phyloP scores from a whole-genome alignment of 2,113 vertebrate species.

The Pipra filicauda region DNA sequence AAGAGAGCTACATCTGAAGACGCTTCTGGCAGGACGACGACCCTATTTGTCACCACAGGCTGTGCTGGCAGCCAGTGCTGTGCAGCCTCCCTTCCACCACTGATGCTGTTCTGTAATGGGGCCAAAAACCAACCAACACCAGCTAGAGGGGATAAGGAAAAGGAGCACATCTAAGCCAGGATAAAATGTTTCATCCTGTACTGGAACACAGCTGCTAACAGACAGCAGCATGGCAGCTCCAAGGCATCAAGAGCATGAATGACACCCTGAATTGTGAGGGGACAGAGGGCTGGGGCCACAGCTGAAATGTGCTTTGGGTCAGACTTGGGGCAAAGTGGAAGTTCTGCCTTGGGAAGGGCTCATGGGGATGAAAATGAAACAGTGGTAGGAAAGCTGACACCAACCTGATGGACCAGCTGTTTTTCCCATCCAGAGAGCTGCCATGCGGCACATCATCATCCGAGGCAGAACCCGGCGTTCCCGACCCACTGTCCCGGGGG shows the following conservation, averaged over 20 bases:
- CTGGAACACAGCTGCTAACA: neutral
- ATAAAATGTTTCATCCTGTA: neutral
- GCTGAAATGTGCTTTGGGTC: rapidly evolving
- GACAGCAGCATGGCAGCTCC: neutral
- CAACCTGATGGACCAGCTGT: slow-evolving; percentile 87
- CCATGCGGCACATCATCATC: slow-evolving; percentile 23
- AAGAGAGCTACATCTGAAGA: neutral
- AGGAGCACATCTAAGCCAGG: neutral
- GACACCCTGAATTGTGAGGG: rapidly evolving
- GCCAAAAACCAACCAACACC: neutral
- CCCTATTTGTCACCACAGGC: neutral
- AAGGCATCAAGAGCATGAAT: neutral
- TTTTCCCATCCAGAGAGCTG: neutral
- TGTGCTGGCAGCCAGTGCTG: neutral
- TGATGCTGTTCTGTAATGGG: neutral
- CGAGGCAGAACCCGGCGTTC: neutral
- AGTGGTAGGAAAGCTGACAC: neutral
- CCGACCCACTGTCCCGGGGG: neutral
- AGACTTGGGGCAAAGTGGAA: neutral
- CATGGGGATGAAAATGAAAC: neutral
- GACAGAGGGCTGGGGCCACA: neutral
- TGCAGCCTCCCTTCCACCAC: neutral
- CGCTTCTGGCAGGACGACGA: slow-evolving; percentile 14
- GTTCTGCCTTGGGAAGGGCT: neutral
- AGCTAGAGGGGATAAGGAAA: neutral